A percentile compares a stretch with the other conserved stretches of the same genome.
Evolutionary conservation across 1,140 invertebrate species (phyloP).

Genomic region (Bombus ignitus): DNA sequence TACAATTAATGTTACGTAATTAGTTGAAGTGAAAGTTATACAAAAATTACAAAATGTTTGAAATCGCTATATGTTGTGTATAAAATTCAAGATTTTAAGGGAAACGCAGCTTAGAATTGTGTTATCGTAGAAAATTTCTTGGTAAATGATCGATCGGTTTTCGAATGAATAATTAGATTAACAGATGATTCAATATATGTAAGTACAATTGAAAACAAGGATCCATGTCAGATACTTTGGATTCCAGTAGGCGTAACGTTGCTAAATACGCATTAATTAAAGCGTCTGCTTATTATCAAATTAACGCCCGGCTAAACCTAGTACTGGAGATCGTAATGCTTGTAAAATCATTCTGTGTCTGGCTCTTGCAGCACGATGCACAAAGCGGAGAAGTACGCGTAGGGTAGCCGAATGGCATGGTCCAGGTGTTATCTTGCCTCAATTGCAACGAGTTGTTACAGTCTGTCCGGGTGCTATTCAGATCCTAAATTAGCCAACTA

Average conservation of each 20-base stretch:
- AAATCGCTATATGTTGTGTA: too few relatives aligned
- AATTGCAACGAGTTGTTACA: constrained; percentile 32
- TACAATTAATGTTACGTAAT: neutral
- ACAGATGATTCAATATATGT: too few relatives aligned
- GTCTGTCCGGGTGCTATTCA: constrained; percentile 21
- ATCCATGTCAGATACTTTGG: neutral
- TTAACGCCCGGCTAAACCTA: neutral
- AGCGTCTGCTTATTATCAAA: neutral
- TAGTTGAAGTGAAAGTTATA: too few relatives aligned
- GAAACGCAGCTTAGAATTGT: too few relatives aligned
- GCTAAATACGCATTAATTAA: neutral
- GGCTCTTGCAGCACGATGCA: neutral
- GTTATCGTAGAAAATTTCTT: too few relatives aligned
- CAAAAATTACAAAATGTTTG: too few relatives aligned
- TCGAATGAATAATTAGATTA: too few relatives aligned
- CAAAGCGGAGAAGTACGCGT: constrained; percentile 20
- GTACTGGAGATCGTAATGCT: neutral
- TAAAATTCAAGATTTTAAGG: too few relatives aligned
- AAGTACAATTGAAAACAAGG: too few relatives aligned
- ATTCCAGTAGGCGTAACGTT: neutral
- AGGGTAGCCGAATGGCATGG: constrained; percentile 24
- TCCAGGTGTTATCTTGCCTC: constrained; percentile 41
- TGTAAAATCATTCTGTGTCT: constrained; percentile 1
- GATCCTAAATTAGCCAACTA: constrained; percentile 35
- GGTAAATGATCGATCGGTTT: too few relatives aligned